Evolutionary conservation across 2,113 vertebrate genomes (phyloP).

Genomic region (Peromyscus maniculatus): DNA sequence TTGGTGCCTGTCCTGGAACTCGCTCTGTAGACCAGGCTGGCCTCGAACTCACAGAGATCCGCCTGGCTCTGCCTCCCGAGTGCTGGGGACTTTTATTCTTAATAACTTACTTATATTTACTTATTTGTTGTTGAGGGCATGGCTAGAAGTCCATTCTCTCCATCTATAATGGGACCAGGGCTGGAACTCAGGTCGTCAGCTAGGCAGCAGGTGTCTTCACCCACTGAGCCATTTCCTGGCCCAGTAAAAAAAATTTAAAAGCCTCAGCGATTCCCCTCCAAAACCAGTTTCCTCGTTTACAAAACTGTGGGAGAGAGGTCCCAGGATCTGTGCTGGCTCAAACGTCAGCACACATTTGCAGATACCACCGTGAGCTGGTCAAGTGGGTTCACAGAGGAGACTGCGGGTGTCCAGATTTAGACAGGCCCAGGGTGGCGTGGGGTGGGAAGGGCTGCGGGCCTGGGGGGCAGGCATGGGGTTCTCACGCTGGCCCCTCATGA

Average conservation of each 20-base stretch:
- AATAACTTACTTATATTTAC: not conserved
- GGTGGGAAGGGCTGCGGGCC: not conserved
- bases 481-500: not conserved
- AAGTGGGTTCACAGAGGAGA: rapidly evolving
- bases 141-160: not conserved
- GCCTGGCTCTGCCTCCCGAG: not conserved
- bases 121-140: not conserved
- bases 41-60: not conserved
- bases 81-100: not conserved
- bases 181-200: too few species aligned
- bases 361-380: rapidly evolving
- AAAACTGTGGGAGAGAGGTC: not conserved
- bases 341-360: too few species aligned
- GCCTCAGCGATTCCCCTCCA: not conserved
- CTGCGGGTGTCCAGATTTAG: not conserved
- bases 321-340: rapidly evolving
- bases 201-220: not conserved
- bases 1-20: not conserved
- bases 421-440: rapidly evolving
- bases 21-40: not conserved
- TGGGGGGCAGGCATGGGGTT: not conserved
- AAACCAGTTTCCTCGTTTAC: not conserved
- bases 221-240: not conserved
- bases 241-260: not conserved
- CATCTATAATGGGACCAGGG: not conserved